Conservation (phyloP, 1,140 invertebrate genomes). For the Drosophila sproati region DNA sequence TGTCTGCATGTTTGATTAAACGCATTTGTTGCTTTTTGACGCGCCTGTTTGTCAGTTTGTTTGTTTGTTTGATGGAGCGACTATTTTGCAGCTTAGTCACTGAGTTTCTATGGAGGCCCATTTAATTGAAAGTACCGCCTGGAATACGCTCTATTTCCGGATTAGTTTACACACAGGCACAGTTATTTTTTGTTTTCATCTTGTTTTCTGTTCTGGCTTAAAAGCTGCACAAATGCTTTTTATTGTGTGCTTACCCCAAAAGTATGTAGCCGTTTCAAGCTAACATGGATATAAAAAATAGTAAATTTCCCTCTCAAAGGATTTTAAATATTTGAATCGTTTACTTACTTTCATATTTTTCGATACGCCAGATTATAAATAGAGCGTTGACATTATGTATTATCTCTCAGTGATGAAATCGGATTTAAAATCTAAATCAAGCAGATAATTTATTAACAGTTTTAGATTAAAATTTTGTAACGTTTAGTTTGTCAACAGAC, state of each 20-base stretch:
- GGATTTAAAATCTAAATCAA: too few relatives aligned
- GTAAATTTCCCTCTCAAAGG: too few relatives aligned
- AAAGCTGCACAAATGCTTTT: slow-evolving; percentile 18
- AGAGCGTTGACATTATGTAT: too few relatives aligned
- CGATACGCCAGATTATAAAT: too few relatives aligned
- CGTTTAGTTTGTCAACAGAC: too few relatives aligned
- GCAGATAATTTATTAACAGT: too few relatives aligned
- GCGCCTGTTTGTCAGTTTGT: slow-evolving; percentile 52
- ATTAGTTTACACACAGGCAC: slow-evolving; percentile 18
- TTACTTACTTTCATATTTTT: too few relatives aligned
- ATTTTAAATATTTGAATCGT: too few relatives aligned
- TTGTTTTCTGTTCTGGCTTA: not conserved
- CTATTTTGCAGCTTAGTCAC: slow-evolving; percentile 48
- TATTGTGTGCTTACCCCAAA: slow-evolving; percentile 15
- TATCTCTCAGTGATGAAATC: too few relatives aligned
- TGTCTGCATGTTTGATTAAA: slow-evolving; percentile 77
- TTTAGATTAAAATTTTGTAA: too few relatives aligned
- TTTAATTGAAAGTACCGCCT: slow-evolving; percentile 50
- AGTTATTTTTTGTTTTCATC: slow-evolving; percentile 2
- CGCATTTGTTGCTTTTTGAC: slow-evolving; percentile 80
- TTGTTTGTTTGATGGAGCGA: slow-evolving; percentile 15
- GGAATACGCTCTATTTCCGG: slow-evolving; percentile 42
- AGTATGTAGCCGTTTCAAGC: not conserved
- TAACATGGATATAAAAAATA: not conserved
- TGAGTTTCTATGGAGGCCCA: slow-evolving; percentile 28